Evolutionary conservation across 2,797 vertebrate genomes (phyloP), one percentile per base, ranked within the genome.

Genomic region (Sebastes alutus): DNA sequence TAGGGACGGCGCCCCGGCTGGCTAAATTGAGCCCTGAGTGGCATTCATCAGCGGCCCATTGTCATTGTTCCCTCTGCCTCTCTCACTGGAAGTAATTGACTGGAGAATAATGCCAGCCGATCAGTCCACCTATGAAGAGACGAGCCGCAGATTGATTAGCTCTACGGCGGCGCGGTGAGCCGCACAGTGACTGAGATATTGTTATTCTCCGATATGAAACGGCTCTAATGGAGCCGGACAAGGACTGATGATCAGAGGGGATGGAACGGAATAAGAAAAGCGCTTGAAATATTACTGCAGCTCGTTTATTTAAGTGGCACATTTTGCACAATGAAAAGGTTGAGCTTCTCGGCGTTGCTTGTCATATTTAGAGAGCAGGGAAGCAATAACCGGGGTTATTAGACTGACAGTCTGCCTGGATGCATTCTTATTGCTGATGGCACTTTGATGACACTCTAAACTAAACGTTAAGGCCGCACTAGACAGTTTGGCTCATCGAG

Each of bases 21-120:
- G 82, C 87, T 91, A 92, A 95, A 95, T 94, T 86, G 93, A 94
- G 90, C 87, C 82, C 84, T 81, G 81, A 92, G 77, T 92, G 83
- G 84, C 93, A 94, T 96, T 95, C 90, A 93, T 96, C 95, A 95
- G 89, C 84, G 59, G 59, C 85, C 91, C 87, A 89, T 94, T 93
- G 92, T 94, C 93, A 91, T 93, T 87, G 88, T 83, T 84, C 69
- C 87, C 78, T 60, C 87, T 87, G 87, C 91, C 75, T 90, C 91
- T 90, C 91, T 91, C 83, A 68, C 76, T 67, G 67, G 79, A 86
- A 80, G 91, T 95, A 95, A 96, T 95, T 95, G 95, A 93, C 93
- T 93, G 89, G 87, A 93, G 92, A 93, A 93, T 96, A 93, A 95
- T 90, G 87, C 90, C 81, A 67, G 83, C 78, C 85, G 85, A 92